A percentile compares a stretch with the other conserved stretches of the same genome.
Conservation (phyloP, 2,797 vertebrate genomes). For the Oryzias sinensis region DNA sequence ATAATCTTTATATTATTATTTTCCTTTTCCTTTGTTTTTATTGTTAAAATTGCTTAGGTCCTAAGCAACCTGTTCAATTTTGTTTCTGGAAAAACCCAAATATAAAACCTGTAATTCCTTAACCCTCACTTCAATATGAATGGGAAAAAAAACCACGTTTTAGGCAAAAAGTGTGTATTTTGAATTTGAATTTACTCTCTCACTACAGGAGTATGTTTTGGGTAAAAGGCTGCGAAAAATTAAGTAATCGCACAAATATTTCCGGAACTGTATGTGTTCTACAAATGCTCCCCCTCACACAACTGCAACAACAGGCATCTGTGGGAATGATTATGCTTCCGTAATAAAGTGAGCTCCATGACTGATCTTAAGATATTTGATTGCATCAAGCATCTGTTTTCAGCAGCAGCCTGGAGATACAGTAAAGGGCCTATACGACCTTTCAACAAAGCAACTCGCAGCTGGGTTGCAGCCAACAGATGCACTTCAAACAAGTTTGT, state of each 20-base stretch:
- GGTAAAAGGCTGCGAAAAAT: neutral
- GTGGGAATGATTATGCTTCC: conserved; percentile 54
- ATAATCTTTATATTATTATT: too few relatives aligned
- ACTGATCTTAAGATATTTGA: conserved; percentile 45
- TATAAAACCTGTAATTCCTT: neutral
- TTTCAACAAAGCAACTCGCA: conserved; percentile 8
- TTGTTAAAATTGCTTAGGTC: neutral
- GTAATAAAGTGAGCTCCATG: conserved; percentile 47
- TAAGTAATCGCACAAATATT: conserved; percentile 6
- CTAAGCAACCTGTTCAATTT: neutral
- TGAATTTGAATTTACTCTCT: neutral
- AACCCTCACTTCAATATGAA: neutral
- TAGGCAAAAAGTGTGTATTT: neutral
- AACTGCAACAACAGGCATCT: conserved; percentile 59
- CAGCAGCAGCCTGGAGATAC: conserved; percentile 6
- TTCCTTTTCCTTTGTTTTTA: too few relatives aligned
- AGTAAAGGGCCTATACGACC: conserved; percentile 4
- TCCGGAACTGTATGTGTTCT: conserved; percentile 43
- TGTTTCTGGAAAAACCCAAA: neutral
- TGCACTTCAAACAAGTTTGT: conserved; percentile 21
- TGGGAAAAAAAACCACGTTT: neutral
- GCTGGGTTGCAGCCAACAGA: neutral
- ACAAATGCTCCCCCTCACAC: conserved; percentile 44
- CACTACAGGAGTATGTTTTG: conserved; percentile 2
- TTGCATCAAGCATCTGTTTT: conserved; percentile 54